Base-by-base conservation (phyloP, 1,140 invertebrate species). In the Psilanteris sp. region DNA sequence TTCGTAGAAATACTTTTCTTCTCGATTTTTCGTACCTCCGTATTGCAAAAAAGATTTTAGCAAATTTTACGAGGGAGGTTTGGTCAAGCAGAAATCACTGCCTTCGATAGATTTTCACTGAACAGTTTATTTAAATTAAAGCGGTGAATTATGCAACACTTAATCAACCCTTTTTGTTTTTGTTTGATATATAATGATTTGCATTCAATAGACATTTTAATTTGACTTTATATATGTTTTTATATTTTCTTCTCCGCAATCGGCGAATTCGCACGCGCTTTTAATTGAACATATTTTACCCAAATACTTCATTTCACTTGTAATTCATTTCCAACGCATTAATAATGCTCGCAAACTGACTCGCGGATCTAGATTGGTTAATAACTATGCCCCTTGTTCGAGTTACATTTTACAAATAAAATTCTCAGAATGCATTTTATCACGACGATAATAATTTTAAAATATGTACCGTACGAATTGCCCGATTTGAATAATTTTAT, bases 1-100 rank as follows among this genome's bases (percentile, higher is more conserved):
- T n/a, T n/a, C n/a, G n/a, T n/a, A n/a, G n/a, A n/a, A n/a, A n/a
- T n/a, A n/a, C n/a, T n/a, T 24, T 24, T 26, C 32, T 27, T 29
- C 8, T 54, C 22, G 4, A 31, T 48, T 32, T 66, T 52, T 55
- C 31, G 62, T 10, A 20, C 54, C 46, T 20, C 26, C 7, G 26
- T 48, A 55, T 48, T 22, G 52, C 24, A 24, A 68, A 50, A 46
- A 18, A 68, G 44, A 52, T 70, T 50, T 59, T 44, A 70, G 59
- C 66, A 59, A 32, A 59, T 59, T 70, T 70, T 70, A 70, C 54
- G 67, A 71, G 54, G 31, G 37, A 36, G 46, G 54, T 52, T 71
- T 61, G 67, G 67, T 31, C 54, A 61, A 68, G 64, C 46, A 68
- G 52, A 57, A 71, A 61, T 44, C 36, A 71, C 46, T 39, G 15